Percentiles rank a stretch among this genome's conserved stretches.
Conservation (phyloP, 2,113 vertebrate genomes). For the Coreoperca whiteheadi region DNA sequence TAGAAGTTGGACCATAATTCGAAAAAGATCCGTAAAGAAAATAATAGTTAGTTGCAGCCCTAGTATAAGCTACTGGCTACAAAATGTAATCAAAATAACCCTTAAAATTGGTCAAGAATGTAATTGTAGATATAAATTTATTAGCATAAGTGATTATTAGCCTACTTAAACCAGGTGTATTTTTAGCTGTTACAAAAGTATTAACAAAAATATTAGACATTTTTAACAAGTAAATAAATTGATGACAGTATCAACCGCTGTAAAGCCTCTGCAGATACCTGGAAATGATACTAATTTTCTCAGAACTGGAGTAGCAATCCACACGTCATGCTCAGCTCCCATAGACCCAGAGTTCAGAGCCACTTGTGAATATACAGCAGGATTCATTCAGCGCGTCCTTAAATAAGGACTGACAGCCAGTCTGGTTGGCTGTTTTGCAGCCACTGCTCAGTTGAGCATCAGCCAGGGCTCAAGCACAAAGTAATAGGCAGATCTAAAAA, state of each 20-base stretch:
- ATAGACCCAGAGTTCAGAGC: conserved; percentile 17
- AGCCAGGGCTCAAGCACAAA: conserved; percentile 35
- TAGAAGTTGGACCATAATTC: background rate
- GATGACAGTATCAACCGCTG: background rate
- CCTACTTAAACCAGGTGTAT: background rate
- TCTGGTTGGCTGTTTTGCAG: conserved; percentile 19
- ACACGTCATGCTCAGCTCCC: background rate
- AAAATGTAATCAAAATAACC: background rate
- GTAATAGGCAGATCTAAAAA: conserved; percentile 43
- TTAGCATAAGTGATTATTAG: background rate
- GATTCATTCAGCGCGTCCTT: conserved; percentile 13
- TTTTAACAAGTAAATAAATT: too few relatives aligned
- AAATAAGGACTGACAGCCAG: conserved; percentile 31
- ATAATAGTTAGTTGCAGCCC: background rate
- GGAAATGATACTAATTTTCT: background rate
- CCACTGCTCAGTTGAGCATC: conserved; percentile 21
- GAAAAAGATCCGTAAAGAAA: too few relatives aligned
- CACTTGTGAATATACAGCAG: conserved; percentile 31
- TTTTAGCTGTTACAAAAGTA: background rate
- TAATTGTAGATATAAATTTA: background rate
- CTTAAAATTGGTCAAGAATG: background rate
- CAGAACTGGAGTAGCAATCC: background rate
- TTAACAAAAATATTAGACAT: too few relatives aligned
- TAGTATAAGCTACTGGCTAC: background rate
- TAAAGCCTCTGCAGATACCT: background rate